Evolutionary conservation across 1,140 invertebrate species (phyloP).

Genomic region (Riptortus pedestris): DNA sequence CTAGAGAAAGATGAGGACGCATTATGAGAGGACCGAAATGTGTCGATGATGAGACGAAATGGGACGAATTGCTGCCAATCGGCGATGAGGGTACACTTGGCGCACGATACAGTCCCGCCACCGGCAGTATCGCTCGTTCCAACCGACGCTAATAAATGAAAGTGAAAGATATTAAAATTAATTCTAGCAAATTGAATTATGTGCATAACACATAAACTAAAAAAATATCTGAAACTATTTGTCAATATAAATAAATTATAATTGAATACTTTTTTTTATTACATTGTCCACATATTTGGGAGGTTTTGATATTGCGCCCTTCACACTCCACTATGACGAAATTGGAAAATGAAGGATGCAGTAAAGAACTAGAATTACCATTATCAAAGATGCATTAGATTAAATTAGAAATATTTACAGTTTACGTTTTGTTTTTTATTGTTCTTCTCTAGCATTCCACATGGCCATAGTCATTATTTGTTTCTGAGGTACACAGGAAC

Average conservation of each 20-base stretch:
- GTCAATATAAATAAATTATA: no score
- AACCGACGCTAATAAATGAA: no score
- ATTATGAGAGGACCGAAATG: background rate
- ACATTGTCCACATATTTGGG: background rate
- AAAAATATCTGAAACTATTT: no score
- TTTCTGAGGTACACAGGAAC: no score
- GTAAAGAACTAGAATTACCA: background rate
- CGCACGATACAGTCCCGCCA: slow-evolving; percentile 5
- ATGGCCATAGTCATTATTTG: no score
- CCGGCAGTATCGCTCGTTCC: background rate
- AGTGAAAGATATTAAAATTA: no score
- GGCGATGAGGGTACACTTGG: background rate
- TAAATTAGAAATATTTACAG: no score
- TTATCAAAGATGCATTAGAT: background rate
- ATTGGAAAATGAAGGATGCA: background rate
- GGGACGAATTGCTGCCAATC: background rate
- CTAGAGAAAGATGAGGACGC: no score
- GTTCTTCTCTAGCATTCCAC: no score
- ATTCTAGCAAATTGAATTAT: no score
- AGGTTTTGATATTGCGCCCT: background rate
- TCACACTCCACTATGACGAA: background rate
- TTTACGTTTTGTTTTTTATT: no score
- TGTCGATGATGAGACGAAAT: background rate
- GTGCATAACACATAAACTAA: no score
- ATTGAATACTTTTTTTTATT: background rate